Conservation (phyloP, 2,797 vertebrate genomes). For the Ibycter americanus region DNA sequence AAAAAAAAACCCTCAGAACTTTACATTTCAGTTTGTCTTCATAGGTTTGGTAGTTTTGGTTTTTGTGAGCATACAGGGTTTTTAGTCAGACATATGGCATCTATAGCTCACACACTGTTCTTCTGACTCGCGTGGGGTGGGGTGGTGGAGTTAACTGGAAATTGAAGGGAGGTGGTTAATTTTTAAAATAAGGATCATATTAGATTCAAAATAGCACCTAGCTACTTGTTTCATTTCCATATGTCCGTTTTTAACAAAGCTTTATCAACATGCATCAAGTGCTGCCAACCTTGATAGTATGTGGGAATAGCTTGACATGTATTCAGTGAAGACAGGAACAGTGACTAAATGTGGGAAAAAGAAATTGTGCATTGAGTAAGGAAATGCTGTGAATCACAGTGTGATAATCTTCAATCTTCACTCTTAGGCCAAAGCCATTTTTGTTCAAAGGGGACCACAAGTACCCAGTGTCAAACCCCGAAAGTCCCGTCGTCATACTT, state of each 20-base stretch:
- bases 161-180: neutral
- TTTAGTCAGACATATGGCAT: neutral
- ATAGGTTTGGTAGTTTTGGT: neutral
- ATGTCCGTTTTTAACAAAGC: neutral
- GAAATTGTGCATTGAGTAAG: neutral
- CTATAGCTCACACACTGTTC: neutral
- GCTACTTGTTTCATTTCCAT: neutral
- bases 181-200: neutral
- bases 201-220: neutral
- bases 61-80: neutral
- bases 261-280: neutral
- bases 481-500: constrained; percentile 87
- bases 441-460: constrained; percentile 96
- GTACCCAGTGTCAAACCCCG: constrained; percentile 81
- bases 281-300: neutral
- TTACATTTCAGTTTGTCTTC: neutral
- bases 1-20: neutral
- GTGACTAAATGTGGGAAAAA: neutral
- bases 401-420: neutral
- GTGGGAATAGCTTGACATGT: neutral
- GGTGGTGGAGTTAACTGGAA: neutral
- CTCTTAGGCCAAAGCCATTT: constrained; percentile 88
- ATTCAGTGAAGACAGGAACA: neutral
- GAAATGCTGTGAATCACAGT: neutral
- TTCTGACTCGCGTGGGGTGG: neutral